A percentile compares a stretch with the other conserved stretches of the same genome.
These are phyloP conservation scores for Orchesella flavescens DNA, from an alignment of 2,888 invertebrate species.

Conservation along the genomic window DNA sequence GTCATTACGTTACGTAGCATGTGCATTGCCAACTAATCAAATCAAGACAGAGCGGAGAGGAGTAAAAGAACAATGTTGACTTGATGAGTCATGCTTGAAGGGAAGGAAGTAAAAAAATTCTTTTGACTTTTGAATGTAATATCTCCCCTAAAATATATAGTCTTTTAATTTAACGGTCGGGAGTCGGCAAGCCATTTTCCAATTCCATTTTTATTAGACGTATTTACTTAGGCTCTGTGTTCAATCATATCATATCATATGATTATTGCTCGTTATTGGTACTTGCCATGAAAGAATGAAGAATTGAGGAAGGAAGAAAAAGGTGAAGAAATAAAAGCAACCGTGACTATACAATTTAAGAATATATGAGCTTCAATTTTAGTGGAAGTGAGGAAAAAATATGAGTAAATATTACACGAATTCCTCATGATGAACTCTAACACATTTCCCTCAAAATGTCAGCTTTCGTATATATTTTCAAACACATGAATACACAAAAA, in stretches of 20 bases:
- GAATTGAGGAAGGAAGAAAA: slow-evolving; percentile 52
- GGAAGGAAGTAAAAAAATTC: background rate
- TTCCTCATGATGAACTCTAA: slow-evolving; percentile 18
- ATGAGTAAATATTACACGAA: slow-evolving; percentile 34
- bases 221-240: background rate
- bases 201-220: background rate
- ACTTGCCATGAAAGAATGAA: background rate
- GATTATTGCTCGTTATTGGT: background rate
- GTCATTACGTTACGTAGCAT: background rate
- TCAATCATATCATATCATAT: background rate
- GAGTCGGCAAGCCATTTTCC: background rate
- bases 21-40: background rate
- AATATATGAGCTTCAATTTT: background rate
- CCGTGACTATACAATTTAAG: background rate
- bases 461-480: slow-evolving; percentile 24
- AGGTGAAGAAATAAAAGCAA: background rate
- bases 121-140: background rate
- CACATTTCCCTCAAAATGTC: slow-evolving; percentile 49
- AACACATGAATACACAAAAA: background rate
- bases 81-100: background rate
- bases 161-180: background rate
- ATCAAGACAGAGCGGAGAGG: background rate
- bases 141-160: too few relatives aligned
- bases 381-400: slow-evolving; percentile 17
- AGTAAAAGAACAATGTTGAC: too few relatives aligned